These are phyloP conservation scores for Halictus rubicundus DNA, from an alignment of 1,140 invertebrate species.

Conservation along the genomic window DNA sequence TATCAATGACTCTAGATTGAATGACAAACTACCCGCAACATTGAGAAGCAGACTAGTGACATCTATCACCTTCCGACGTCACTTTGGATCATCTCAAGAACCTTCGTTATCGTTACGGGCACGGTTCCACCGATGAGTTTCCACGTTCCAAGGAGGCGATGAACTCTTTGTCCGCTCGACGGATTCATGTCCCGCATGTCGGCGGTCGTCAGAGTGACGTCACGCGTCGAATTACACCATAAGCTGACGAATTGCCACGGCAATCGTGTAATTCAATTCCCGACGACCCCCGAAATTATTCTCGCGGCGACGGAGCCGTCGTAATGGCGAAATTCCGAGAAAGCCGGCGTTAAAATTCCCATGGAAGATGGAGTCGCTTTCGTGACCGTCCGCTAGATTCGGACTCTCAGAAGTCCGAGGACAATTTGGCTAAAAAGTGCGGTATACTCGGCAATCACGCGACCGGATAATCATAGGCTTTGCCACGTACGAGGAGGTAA, in stretches of 20 bases:
- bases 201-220: not conserved
- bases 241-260: constrained; percentile 35
- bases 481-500: not conserved
- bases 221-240: constrained; percentile 40
- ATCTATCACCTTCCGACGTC: not conserved
- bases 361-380: constrained; percentile 23
- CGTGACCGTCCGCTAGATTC: constrained; percentile 40
- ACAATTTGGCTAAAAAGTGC: not conserved
- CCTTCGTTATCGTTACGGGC: not conserved
- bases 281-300: constrained; percentile 43
- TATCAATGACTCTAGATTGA: too few species aligned
- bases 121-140: constrained; percentile 15
- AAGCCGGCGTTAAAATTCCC: constrained; percentile 27
- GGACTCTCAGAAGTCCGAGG: not conserved
- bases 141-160: constrained; percentile 12
- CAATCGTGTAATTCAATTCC: constrained; percentile 47
- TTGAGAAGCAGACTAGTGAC: not conserved
- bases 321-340: constrained; percentile 54
- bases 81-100: not conserved
- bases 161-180: constrained; percentile 26
- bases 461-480: constrained; percentile 4
- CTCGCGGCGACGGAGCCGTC: constrained; percentile 11
- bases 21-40: too few species aligned
- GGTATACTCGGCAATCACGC: not conserved
- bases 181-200: constrained; percentile 8